Evolutionary conservation across 2,113 vertebrate species (phyloP).

Genomic region (Tiliqua scincoides): DNA sequence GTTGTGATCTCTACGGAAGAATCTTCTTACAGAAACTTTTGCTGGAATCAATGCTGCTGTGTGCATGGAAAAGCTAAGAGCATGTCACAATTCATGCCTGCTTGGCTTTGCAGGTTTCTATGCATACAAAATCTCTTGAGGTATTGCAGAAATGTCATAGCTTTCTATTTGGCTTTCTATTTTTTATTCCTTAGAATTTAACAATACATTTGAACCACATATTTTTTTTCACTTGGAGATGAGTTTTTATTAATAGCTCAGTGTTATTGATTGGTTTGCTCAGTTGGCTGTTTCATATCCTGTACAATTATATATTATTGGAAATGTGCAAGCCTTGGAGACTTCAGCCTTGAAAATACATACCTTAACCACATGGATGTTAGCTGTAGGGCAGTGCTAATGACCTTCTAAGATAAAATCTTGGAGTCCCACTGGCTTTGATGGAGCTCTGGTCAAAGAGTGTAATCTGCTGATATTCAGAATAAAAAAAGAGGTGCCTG

Average conservation of each 20-base stretch:
- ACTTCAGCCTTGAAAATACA: neutral
- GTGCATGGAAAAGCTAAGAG: conserved; percentile 50
- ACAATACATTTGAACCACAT: neutral
- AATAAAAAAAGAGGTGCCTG: neutral
- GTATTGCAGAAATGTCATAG: conserved; percentile 39
- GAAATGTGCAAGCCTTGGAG: neutral
- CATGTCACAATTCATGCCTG: conserved; percentile 44
- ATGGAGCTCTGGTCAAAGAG: neutral
- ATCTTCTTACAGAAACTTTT: conserved; percentile 21
- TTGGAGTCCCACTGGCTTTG: neutral
- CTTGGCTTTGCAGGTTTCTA: conserved; percentile 33
- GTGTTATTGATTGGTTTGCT: conserved; percentile 8
- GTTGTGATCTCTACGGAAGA: conserved; percentile 36
- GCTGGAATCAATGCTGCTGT: conserved; percentile 58
- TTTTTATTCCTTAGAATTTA: conserved; percentile 21
- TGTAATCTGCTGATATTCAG: neutral
- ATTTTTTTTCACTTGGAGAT: neutral
- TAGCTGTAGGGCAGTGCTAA: neutral
- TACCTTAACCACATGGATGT: neutral
- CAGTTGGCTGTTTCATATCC: neutral
- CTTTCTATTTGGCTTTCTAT: neutral
- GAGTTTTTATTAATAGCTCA: conserved; percentile 22
- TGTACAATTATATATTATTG: neutral
- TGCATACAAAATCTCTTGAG: conserved; percentile 48
- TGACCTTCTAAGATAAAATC: neutral